Evolutionary conservation across 2,888 invertebrate species (phyloP).

Genomic region (Chalcosyrphus nemorum): DNA sequence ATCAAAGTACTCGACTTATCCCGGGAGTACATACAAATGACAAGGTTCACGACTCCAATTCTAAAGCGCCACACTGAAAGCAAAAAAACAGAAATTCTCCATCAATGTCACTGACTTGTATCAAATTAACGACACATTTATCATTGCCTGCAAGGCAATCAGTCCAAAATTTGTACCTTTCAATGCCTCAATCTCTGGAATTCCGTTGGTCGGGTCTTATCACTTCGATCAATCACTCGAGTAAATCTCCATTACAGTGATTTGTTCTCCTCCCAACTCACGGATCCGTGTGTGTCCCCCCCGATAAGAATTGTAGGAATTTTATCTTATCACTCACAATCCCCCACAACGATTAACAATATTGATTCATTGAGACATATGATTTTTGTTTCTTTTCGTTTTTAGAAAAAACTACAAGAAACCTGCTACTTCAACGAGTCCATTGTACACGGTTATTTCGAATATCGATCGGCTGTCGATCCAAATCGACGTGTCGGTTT

Average conservation of each 20-base stretch:
- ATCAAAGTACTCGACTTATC: neutral
- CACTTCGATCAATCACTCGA: slow-evolving; percentile 16
- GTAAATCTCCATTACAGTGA: slow-evolving; percentile 12
- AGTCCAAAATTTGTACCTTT: neutral
- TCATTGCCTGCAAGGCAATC: neutral
- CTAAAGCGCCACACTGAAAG: neutral
- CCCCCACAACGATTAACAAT: neutral
- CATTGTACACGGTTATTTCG: slow-evolving; percentile 81
- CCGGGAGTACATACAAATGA: too few species aligned
- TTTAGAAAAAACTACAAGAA: slow-evolving; percentile 81
- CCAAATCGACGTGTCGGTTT: slow-evolving; percentile 81
- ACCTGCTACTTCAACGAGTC: slow-evolving; percentile 82
- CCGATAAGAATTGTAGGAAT: slow-evolving; percentile 25
- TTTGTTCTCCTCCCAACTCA: neutral
- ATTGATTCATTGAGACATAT: slow-evolving; percentile 7
- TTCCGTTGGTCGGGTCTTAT: neutral
- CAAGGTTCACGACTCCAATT: neutral
- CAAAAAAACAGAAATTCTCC: neutral
- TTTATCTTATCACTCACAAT: slow-evolving; percentile 55
- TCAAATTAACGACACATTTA: neutral
- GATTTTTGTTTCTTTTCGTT: slow-evolving; percentile 58
- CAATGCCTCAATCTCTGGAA: neutral
- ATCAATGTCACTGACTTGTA: slow-evolving; percentile 1
- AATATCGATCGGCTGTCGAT: slow-evolving; percentile 81
- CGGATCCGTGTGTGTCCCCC: neutral